Evolutionary conservation across 2,797 vertebrate species (phyloP).

Genomic region (Hyperoplus immaculatus): DNA sequence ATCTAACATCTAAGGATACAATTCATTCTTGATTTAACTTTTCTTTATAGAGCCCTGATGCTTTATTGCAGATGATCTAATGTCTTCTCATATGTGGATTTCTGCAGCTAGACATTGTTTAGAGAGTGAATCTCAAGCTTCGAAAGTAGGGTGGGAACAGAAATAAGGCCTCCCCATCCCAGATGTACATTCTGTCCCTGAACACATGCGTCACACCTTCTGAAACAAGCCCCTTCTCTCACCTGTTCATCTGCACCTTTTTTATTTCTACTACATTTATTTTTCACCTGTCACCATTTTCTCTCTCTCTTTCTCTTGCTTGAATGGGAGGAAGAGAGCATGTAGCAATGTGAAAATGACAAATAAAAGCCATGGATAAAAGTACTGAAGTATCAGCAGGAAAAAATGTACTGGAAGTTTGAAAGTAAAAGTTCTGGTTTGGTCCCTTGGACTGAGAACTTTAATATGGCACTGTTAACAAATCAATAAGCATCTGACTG

Average conservation of each 20-base stretch:
- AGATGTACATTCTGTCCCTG: not conserved
- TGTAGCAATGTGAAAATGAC: no score
- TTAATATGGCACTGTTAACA: no score
- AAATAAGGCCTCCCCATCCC: not conserved
- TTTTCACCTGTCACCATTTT: conserved; percentile 21
- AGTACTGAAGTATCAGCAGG: no score
- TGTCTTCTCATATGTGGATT: not conserved
- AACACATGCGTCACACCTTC: conserved; percentile 1
- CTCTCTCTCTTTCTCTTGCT: not conserved
- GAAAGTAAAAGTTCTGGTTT: no score
- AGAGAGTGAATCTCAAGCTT: not conserved
- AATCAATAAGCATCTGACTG: no score
- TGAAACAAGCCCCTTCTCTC: conserved; percentile 31
- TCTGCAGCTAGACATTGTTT: not conserved
- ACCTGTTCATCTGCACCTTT: conserved; percentile 52
- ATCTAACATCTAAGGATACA: not conserved
- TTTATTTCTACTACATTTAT: conserved; percentile 39
- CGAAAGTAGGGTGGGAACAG: not conserved
- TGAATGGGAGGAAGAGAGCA: no score
- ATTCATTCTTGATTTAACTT: not conserved
- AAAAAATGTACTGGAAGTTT: no score
- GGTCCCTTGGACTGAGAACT: no score
- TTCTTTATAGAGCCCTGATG: not conserved
- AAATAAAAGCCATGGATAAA: no score
- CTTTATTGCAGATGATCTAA: not conserved